Conservation (phyloP, 37 sponge, comb jelly and placozoan species). For the Hexactinellida sp. region DNA sequence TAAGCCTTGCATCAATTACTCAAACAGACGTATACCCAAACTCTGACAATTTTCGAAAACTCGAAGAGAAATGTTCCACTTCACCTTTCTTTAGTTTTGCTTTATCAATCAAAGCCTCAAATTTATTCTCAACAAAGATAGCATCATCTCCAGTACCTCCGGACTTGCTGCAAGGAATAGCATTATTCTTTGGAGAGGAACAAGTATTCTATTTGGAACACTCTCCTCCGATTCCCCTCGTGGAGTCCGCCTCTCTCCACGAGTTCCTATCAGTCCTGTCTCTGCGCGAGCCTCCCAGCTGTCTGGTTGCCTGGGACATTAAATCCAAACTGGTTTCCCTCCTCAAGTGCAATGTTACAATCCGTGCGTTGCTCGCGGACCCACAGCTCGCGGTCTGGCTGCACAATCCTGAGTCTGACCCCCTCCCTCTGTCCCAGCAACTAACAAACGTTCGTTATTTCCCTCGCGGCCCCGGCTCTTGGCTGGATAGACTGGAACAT, state of each 20-base stretch:
- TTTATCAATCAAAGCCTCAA: not conserved
- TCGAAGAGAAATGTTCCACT: not conserved
- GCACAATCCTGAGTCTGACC: slow-evolving; percentile 60
- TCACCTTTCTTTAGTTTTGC: not conserved
- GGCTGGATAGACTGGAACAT: slow-evolving; percentile 39
- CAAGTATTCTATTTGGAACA: not conserved
- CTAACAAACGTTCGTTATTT: not conserved
- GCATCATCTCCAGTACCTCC: not conserved
- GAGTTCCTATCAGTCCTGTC: not conserved
- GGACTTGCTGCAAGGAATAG: not conserved
- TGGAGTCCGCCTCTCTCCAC: not conserved
- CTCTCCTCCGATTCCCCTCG: not conserved
- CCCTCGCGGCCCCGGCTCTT: not conserved
- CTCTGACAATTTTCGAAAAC: not conserved
- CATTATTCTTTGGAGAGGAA: not conserved
- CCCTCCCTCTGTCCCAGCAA: slow-evolving; percentile 40
- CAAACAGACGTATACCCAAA: not conserved
- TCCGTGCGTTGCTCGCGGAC: slow-evolving; percentile 28
- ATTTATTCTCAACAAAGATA: not conserved
- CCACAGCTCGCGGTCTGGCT: slow-evolving; percentile 78
- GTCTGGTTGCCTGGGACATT: not conserved
- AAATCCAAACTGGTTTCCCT: not conserved
- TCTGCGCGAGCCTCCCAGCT: not conserved
- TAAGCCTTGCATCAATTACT: not conserved
- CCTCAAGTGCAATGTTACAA: not conserved